A percentile compares a stretch with the other conserved stretches of the same genome.
Conservation (phyloP, 1,140 invertebrate species). For the Papilio polytes region DNA sequence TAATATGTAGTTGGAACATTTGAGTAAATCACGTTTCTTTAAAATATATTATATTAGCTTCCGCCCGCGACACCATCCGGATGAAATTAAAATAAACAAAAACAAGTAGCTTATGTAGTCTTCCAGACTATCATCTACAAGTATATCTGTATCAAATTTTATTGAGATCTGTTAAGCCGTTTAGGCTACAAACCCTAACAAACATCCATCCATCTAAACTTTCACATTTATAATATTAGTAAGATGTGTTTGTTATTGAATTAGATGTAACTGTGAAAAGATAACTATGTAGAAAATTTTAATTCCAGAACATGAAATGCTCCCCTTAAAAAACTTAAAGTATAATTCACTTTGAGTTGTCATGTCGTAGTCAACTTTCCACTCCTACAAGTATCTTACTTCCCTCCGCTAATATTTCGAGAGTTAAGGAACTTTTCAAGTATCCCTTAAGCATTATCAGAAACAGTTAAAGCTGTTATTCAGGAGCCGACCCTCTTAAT, state of each 20-base stretch:
- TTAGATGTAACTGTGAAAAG: background rate
- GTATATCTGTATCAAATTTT: too few species aligned
- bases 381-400: background rate
- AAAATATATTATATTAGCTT: too few species aligned
- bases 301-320: background rate
- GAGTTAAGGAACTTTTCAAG: conserved; percentile 32
- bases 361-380: background rate
- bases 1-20: too few species aligned
- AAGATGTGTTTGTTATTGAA: background rate
- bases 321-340: background rate
- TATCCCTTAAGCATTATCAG: conserved; percentile 45
- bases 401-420: background rate
- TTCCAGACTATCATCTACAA: too few species aligned
- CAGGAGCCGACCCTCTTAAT: conserved; percentile 53
- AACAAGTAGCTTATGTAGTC: too few species aligned
- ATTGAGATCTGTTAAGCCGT: too few species aligned
- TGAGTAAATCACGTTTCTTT: too few species aligned
- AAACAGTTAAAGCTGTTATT: conserved; percentile 52
- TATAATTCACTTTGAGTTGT: background rate
- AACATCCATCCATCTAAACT: too few species aligned
- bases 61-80: too few species aligned
- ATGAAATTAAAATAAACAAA: too few species aligned
- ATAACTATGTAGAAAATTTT: background rate
- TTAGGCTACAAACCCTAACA: too few species aligned
- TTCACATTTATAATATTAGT: too few species aligned